phyloP scores from a whole-genome alignment of 2,113 vertebrate species.

The Gambusia holbrooki region DNA sequence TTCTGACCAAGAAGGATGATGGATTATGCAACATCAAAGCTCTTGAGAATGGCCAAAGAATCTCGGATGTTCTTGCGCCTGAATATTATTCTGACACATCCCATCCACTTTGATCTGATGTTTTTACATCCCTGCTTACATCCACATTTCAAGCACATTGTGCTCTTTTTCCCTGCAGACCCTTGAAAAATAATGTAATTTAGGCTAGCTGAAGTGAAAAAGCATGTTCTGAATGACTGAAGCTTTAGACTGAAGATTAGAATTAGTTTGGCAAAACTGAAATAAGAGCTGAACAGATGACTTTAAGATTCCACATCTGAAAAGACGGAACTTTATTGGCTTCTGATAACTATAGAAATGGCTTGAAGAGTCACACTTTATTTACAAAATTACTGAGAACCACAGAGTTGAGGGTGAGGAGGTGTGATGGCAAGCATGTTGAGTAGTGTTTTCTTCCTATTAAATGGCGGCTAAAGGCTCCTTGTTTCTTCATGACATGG shows the following conservation, averaged over 20 bases:
- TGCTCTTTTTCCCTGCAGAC: too few relatives aligned
- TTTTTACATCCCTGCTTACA: too few relatives aligned
- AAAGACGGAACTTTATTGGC: slow-evolving; percentile 75
- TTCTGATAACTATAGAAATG: slow-evolving; percentile 69
- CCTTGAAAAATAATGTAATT: too few relatives aligned
- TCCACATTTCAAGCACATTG: too few relatives aligned
- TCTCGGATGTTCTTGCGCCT: too few relatives aligned
- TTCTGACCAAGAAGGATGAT: neutral
- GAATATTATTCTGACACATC: too few relatives aligned
- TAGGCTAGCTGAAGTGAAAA: too few relatives aligned
- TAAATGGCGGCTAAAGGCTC: slow-evolving; percentile 66
- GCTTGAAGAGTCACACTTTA: slow-evolving; percentile 83
- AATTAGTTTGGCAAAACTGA: neutral
- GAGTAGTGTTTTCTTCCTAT: slow-evolving; percentile 47
- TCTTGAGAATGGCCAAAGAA: too few relatives aligned
- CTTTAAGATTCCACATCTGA: slow-evolving; percentile 63
- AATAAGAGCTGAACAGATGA: slow-evolving; percentile 59
- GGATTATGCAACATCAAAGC: neutral
- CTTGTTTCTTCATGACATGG: slow-evolving; percentile 37
- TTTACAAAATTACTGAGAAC: slow-evolving; percentile 86
- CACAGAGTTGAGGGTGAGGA: slow-evolving; percentile 74
- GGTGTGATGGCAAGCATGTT: slow-evolving; percentile 50
- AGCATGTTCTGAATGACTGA: neutral
- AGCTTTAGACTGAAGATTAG: neutral
- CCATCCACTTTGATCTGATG: neutral